Percentiles rank a stretch among this genome's conserved stretches.
phyloP scores from a whole-genome alignment of 2,888 invertebrate species.

The Limnephilus auricula region DNA sequence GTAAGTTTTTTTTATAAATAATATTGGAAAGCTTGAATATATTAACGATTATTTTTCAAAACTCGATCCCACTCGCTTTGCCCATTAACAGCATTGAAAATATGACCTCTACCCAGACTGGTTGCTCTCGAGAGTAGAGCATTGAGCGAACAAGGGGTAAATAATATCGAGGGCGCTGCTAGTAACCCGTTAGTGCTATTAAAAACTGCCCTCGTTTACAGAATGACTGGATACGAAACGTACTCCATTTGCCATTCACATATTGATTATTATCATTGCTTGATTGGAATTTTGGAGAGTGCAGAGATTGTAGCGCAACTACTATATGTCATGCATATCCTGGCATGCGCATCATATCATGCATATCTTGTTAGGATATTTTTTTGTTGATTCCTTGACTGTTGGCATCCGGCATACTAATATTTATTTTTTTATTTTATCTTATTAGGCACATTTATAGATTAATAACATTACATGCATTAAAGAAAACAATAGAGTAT shows the following conservation, averaged over 20 bases:
- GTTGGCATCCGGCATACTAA: too few species aligned
- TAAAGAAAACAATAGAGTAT: too few species aligned
- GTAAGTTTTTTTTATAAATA: too few species aligned
- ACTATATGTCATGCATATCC: not conserved
- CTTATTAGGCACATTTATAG: too few species aligned
- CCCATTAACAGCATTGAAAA: not conserved
- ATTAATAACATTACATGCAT: too few species aligned
- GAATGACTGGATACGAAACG: not conserved
- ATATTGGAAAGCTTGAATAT: not conserved
- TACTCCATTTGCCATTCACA: not conserved
- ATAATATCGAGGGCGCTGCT: not conserved
- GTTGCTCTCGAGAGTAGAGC: not conserved
- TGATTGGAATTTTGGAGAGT: not conserved
- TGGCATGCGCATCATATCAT: too few species aligned
- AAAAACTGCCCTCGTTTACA: slow-evolving; percentile 19
- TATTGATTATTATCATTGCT: not conserved
- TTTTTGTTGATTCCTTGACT: too few species aligned
- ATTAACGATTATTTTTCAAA: not conserved
- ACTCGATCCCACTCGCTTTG: not conserved
- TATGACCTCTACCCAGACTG: not conserved
- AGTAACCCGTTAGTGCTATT: not conserved
- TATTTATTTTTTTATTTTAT: too few species aligned
- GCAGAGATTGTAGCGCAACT: not conserved
- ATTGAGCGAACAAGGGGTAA: not conserved
- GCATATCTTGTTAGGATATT: too few species aligned